Evolutionary conservation across 2,113 vertebrate genomes (phyloP), one percentile per base, ranked within the genome.

Genomic region (Vulpes vulpes): DNA sequence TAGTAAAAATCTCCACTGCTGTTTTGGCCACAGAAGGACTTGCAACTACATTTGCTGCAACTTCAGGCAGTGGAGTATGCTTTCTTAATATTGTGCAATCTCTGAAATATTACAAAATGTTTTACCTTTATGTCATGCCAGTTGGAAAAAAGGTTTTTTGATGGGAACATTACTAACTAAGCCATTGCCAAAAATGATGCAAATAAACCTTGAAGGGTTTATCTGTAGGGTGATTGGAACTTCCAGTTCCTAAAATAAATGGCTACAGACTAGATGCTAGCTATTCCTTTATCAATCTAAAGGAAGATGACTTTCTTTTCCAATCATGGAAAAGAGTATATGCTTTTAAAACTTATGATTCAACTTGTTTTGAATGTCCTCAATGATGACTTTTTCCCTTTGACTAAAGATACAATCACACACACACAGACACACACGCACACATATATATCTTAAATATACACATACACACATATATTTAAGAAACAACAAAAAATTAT

Each of bases 81-180:
- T 91, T n/a, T 88, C 53, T 84, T 76, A 19, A 43, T 65, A 82
- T 69, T 86, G 16, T 11, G 69, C 25, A 55, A 43, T 57, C 49
- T 93, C 30, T 76, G 78, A 82, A 81, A 86, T 89, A 51, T 55
- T 76, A 83, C 27, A 62, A 69, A 60, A 27, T 23, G 25, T 60
- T 92, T 85, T 11, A 81, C 7, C 57, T 89, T 94, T 95, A 89
- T 92, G 76, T 57, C 19, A 64, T 53, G 87, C 71, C 91, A 95
- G n/a, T 15, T 97, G 64, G 74, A 67, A 83, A 94, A 89, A 69
- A 49, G 2, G 1, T 5, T n/a, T 95, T 90, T 83, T 80, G 11
- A 91, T 91, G 93, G 49, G 38, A 93, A 94, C 95, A 85, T 16
- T 88, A 89, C 4, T 69, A 16, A 20, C 17, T 43, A 64, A 76